Evolutionary conservation across 2,888 invertebrate genomes (phyloP).

Genomic region (Brenthis ino): DNA sequence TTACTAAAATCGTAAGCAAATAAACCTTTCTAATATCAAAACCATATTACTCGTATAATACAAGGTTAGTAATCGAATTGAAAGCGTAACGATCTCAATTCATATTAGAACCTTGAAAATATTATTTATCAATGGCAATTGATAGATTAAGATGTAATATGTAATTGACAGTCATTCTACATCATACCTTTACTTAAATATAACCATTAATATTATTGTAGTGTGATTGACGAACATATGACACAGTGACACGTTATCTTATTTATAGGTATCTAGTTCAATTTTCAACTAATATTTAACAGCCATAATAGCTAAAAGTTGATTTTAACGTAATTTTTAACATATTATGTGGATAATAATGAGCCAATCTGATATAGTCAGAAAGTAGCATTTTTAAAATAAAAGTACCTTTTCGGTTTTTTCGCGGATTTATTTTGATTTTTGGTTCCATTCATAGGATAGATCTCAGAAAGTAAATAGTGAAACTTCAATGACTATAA

Average conservation of each 20-base stretch:
- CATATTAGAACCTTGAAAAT: constrained; percentile 15
- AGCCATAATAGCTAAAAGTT: no score
- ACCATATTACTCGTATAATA: background rate
- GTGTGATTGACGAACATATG: constrained; percentile 6
- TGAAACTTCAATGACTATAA: no score
- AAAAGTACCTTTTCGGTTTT: no score
- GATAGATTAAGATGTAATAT: constrained; percentile 11
- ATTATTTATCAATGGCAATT: constrained; percentile 19
- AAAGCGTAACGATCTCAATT: constrained; percentile 19
- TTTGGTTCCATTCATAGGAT: no score
- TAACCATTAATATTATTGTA: constrained; percentile 10
- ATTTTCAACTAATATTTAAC: background rate
- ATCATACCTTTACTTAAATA: constrained; percentile 11
- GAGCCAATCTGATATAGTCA: no score
- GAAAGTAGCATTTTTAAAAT: no score
- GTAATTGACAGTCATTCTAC: constrained; percentile 13
- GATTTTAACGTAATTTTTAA: no score
- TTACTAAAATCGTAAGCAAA: no score
- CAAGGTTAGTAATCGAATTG: constrained; percentile 10
- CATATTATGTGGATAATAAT: no score
- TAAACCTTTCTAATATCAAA: background rate
- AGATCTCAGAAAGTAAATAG: no score
- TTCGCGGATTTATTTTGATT: no score
- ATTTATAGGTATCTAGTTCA: background rate
- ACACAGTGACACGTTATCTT: background rate